Evolutionary conservation across 2,888 invertebrate species (phyloP).

Genomic region (Drosophila stalkeri): DNA sequence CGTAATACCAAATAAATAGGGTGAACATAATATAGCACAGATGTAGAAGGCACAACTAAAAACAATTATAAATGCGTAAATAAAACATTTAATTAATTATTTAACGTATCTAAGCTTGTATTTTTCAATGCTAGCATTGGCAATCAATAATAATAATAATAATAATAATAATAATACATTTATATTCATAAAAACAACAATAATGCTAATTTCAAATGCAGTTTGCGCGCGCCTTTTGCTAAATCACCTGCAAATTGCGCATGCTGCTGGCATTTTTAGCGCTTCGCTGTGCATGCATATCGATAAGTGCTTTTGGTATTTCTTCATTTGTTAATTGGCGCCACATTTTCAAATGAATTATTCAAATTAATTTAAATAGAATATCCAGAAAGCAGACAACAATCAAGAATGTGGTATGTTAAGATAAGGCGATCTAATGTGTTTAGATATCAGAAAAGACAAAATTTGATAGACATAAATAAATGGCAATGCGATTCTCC

Average conservation of each 20-base stretch:
- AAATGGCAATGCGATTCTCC: no score
- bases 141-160: no score
- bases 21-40: no score
- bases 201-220: background rate
- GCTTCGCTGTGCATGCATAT: background rate
- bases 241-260: background rate
- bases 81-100: background rate
- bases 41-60: background rate
- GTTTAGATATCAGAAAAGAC: background rate
- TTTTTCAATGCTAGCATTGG: no score
- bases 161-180: no score
- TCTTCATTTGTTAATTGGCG: background rate
- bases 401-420: no score
- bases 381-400: background rate
- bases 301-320: background rate
- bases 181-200: no score
- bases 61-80: no score
- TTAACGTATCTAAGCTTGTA: no score
- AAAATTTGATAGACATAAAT: no score
- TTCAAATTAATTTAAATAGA: background rate
- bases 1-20: background rate
- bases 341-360: background rate
- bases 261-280: conserved; percentile 12
- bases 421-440: background rate
- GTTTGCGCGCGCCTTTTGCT: background rate